Conservation (phyloP, 2,113 vertebrate species). For the Passer montanus region DNA sequence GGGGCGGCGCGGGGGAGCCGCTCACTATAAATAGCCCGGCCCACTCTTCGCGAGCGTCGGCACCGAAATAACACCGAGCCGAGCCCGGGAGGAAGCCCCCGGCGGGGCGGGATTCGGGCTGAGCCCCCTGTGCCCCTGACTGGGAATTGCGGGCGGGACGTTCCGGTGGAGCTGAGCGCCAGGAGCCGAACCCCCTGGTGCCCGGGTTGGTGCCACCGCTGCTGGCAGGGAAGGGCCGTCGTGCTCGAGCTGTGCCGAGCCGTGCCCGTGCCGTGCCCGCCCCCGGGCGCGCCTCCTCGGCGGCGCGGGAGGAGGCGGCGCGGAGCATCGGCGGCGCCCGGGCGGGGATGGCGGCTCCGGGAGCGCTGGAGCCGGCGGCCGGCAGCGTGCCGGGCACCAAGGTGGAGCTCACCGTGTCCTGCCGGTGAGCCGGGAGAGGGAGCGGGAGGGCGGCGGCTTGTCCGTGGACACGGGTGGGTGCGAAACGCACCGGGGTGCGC, state of each 20-base stretch:
- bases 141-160: neutral
- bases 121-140: neutral
- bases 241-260: neutral
- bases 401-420: conserved; percentile 92
- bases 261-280: conserved; percentile 17
- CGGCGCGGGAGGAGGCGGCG: conserved; percentile 17
- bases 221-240: neutral
- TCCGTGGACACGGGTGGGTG: neutral
- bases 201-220: neutral
- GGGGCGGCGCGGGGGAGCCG: neutral
- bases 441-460: neutral
- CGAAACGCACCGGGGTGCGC: neutral
- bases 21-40: conserved; percentile 12
- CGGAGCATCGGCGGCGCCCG: conserved; percentile 13
- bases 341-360: conserved; percentile 85
- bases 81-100: neutral
- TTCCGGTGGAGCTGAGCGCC: neutral
- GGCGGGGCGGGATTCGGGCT: neutral
- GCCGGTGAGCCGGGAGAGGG: conserved; percentile 80
- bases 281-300: conserved; percentile 39
- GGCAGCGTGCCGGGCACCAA: conserved; percentile 90
- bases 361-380: conserved; percentile 84
- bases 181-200: neutral
- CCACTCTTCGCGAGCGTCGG: conserved; percentile 14
- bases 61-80: conserved; percentile 3